Evolutionary conservation across 2,888 invertebrate species (phyloP), one percentile per base, ranked within the genome.

Genomic region (Rotaria macrura): DNA sequence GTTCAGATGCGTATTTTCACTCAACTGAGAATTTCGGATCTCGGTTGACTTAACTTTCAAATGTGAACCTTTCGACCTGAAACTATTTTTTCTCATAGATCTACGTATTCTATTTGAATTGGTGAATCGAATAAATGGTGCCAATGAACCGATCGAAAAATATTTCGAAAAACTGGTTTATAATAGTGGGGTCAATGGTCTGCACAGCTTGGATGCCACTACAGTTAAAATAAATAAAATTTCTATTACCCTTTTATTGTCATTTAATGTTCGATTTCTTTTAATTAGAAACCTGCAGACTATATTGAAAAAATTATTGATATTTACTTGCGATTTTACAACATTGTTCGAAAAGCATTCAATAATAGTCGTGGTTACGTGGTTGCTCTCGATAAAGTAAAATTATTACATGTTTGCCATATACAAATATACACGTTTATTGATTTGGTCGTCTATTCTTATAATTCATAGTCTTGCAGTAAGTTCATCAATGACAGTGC

Each of bases 291-390:
- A 92, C 97, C 98, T 3, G 97, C 97, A 92, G 93, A 95, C 85
- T 99, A 99, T 91, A 97, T 99, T 74, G 96, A 95, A 89, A 97
- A 97, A 12, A 97, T 98, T 88, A 92, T 99, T 88, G 95, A 96
- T 89, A 97, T 99, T 43, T 97, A 98, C 92, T 95, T 95, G 92
- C 97, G 98, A 90, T 99, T 97, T 92, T 95, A 96, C 91, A 95
- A 95, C 1, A 92, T 99, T 55, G 98, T 99, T 17, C 90, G 95
- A 89, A 94, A 95, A 25, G 95, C 98, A 20, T 99, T 99, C 92
- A 95, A 94, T 91, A 96, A 96, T 91, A 98, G 99, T 91, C 95
- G 96, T 47, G 98, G 98, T 55, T 99, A 98, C 92, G 97, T 97
- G 72, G 96, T 97, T 40, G 95, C 97, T 3, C 92, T 97, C 9